Percentiles rank a stretch among this genome's conserved stretches.
These are phyloP conservation scores for Adelphocoris suturalis DNA, from an alignment of 2,888 invertebrate species.

Conservation along the genomic window DNA sequence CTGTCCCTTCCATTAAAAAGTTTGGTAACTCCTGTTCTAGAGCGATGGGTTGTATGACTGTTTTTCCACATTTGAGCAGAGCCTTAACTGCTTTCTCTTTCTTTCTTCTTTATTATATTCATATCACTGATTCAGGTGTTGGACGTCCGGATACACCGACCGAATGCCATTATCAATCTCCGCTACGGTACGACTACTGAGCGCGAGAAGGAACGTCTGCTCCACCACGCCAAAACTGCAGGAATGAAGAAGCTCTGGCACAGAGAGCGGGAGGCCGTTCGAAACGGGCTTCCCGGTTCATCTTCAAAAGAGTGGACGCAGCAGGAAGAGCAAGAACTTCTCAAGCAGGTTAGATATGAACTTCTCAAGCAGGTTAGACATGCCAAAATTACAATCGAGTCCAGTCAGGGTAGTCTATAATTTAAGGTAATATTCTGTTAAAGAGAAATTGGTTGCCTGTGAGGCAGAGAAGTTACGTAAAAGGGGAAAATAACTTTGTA, in stretches of 20 bases:
- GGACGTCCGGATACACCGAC: constrained; percentile 94
- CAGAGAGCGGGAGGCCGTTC: constrained; percentile 91
- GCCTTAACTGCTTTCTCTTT: constrained; percentile 2
- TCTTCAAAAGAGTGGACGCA: constrained; percentile 87
- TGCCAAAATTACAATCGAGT: neutral
- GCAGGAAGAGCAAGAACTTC: constrained; percentile 77
- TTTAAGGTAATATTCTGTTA: too few relatives aligned
- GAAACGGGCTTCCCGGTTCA: constrained; percentile 79
- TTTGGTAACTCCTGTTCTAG: too few relatives aligned
- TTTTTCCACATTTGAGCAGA: too few relatives aligned
- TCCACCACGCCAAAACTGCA: constrained; percentile 93
- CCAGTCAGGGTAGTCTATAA: too few relatives aligned
- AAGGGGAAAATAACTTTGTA: too few relatives aligned
- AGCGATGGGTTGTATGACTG: too few relatives aligned
- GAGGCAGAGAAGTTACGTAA: too few relatives aligned
- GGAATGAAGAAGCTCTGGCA: constrained; percentile 96
- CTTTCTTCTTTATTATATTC: neutral
- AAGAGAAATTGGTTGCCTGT: too few relatives aligned
- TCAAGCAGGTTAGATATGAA: constrained; percentile 77
- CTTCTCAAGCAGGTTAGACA: constrained; percentile 77
- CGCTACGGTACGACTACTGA: constrained; percentile 96
- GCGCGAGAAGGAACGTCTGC: constrained; percentile 91
- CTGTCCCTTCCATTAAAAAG: too few relatives aligned
- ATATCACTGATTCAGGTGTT: constrained; percentile 78
- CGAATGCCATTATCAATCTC: constrained; percentile 93